Evolutionary conservation across 2,797 vertebrate species (phyloP), one percentile per base, ranked within the genome.

Genomic region (Rachycentron canadum): DNA sequence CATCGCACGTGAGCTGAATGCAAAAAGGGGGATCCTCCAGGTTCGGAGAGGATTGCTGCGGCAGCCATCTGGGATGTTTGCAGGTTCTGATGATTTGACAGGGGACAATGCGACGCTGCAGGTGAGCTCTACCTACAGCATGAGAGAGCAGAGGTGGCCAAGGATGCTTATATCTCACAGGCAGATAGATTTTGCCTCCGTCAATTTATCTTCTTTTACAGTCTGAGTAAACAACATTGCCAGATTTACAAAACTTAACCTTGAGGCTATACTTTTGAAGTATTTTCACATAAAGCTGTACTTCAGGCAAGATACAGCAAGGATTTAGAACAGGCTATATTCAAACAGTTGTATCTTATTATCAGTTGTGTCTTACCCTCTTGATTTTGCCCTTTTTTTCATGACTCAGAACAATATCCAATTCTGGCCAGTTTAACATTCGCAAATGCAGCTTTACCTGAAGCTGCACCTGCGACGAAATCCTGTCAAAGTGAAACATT

Each of bases 1-100:
- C 49, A 66, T 76, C 5, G 2, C 61, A 77, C 83, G 76, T 43
- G 81, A 83, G 71, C 30, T 12, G 86, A 90, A 91, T 89, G 73
- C 66, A 79, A 76, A 86, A 65, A 76, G 50, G 36, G 38, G 49
- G 66, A 52, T 63, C 68, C 64, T 81, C 59, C 11, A 32, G 73
- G 74, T 81, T 65, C 32, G 25, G 57, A 43, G 23, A 26, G 47
- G 45, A 36, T 23, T 26, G 30, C 1, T 9, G 53, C 67, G 57
- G 50, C 53, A 63, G 57, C 68, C 53, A 32, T 78, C 41, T 73
- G 69, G 68, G 74, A 65, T 78, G 72, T 85, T 50, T 68, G 64
- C 58, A 73, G 64, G 26, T n/a, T 74, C 81, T 61, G 76, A 79
- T 65, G 78, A 64, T 75, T 83, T 73, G 79, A 86, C 61, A 21